Evolutionary conservation across 1,140 invertebrate species (phyloP).

Genomic region (Eumaeus atala): DNA sequence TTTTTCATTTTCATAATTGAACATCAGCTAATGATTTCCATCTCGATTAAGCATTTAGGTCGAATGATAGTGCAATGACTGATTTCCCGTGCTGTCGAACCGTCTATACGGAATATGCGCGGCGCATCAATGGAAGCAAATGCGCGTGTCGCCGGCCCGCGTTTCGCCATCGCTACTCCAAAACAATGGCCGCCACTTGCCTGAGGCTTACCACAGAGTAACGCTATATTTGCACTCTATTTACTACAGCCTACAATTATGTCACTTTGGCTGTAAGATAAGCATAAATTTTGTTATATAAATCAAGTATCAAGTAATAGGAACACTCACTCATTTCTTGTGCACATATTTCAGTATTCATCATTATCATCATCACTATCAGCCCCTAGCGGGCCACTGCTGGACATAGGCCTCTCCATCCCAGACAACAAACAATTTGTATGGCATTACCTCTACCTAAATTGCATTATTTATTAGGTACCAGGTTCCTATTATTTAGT

Average conservation of each 20-base stretch:
- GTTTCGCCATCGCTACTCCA: constrained; percentile 44
- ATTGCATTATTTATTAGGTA: no score
- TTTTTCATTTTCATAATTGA: constrained; percentile 53
- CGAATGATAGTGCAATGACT: constrained; percentile 39
- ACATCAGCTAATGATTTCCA: constrained; percentile 54
- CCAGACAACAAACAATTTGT: no score
- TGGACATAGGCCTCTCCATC: no score
- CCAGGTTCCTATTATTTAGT: no score
- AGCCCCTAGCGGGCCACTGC: no score
- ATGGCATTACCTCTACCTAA: no score
- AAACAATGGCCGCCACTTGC: constrained; percentile 48
- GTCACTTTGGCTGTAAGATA: constrained; percentile 3
- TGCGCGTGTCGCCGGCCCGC: constrained; percentile 66
- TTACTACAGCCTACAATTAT: constrained; percentile 29
- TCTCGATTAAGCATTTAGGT: constrained; percentile 61
- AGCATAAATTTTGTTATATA: background rate
- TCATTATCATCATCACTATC: no score
- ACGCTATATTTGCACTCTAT: constrained; percentile 42
- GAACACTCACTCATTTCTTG: no score
- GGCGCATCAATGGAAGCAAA: constrained; percentile 61
- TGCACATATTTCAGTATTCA: no score
- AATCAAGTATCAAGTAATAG: no score
- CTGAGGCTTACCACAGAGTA: constrained; percentile 35
- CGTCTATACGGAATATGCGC: constrained; percentile 24
- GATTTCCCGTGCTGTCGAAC: constrained; percentile 45